Evolutionary conservation across 2,113 vertebrate genomes (phyloP).

Genomic region (Dasyprocta punctata): DNA sequence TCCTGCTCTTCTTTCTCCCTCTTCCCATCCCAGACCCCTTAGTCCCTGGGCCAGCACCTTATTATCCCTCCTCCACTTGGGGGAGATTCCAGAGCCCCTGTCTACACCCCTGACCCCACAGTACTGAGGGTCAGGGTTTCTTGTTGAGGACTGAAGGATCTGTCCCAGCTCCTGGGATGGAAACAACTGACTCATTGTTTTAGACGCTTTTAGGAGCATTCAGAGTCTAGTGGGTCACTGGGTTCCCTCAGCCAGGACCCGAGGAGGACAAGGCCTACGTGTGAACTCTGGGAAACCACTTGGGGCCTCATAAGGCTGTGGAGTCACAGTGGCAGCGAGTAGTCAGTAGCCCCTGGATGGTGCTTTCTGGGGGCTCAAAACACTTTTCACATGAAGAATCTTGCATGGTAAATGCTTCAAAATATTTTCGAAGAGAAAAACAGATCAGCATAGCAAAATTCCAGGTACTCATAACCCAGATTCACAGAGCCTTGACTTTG

Average conservation of each 20-base stretch:
- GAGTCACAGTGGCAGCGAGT: neutral
- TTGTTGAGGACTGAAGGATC: neutral
- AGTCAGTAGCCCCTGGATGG: neutral
- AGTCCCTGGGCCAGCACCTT: neutral
- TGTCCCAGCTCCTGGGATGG: neutral
- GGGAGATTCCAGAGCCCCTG: neutral
- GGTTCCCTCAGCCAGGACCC: neutral
- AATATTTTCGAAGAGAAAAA: neutral
- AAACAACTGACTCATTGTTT: conserved; percentile 41
- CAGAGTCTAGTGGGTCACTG: neutral
- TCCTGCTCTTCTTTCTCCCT: neutral
- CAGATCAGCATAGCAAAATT: neutral
- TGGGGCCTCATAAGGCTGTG: neutral
- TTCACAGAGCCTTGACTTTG: neutral
- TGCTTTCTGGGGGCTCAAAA: neutral
- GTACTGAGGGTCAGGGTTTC: neutral
- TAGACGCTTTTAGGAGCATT: neutral
- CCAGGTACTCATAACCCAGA: neutral
- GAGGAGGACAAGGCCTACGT: neutral
- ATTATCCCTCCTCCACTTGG: neutral
- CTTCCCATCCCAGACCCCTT: neutral
- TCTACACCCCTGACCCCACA: neutral
- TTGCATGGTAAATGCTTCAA: neutral
- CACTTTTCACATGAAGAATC: neutral
- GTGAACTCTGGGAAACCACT: neutral